A percentile compares a stretch with the other conserved stretches of the same genome.
Conservation (phyloP, 2,797 vertebrate species). For the Alosa sapidissima region DNA sequence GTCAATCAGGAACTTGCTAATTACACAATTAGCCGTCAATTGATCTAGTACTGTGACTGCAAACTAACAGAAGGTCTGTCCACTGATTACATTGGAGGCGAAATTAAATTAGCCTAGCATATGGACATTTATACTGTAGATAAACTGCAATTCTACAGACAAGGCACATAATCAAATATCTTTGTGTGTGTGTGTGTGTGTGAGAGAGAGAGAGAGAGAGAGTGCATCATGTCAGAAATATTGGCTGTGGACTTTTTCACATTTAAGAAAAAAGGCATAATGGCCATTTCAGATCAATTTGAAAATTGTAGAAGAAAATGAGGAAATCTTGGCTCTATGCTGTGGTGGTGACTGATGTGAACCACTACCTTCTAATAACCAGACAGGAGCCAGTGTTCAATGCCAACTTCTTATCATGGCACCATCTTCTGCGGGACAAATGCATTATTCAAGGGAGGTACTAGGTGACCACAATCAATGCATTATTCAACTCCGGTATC, state of each 20-base stretch:
- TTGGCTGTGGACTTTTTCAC: not conserved
- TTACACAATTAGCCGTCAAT: not conserved
- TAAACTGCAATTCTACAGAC: not conserved
- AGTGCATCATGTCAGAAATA: too few relatives aligned
- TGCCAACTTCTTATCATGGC: not conserved
- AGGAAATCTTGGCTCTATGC: not conserved
- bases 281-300: not conserved
- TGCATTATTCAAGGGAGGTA: constrained; percentile 64
- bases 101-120: not conserved
- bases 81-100: too few relatives aligned
- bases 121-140: too few relatives aligned
- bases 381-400: not conserved
- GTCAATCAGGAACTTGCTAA: not conserved
- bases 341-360: not conserved
- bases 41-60: not conserved
- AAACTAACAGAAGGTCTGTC: not conserved
- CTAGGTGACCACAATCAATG: constrained; percentile 53
- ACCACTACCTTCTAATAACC: not conserved
- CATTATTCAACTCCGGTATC: constrained; percentile 58
- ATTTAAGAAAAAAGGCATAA: not conserved
- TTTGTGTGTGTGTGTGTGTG: not conserved
- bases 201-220: too few relatives aligned
- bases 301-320: not conserved
- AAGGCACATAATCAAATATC: too few relatives aligned
- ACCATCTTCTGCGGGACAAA: constrained; percentile 44